phyloP scores from a whole-genome alignment of 2,888 invertebrate species.

The Lycia hirtaria region DNA sequence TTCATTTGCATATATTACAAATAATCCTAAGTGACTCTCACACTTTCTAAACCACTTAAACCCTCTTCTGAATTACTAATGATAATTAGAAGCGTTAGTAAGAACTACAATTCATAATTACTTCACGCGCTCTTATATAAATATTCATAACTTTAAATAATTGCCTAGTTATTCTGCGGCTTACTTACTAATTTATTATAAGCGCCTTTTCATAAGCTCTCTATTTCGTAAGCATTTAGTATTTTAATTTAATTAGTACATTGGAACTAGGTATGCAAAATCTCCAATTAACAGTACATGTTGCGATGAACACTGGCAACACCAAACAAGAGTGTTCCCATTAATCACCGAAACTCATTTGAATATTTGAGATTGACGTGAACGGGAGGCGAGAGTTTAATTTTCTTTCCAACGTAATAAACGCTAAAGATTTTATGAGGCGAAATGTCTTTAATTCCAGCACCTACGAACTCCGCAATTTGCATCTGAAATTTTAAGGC shows the following conservation, averaged over 20 bases:
- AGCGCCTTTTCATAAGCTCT: constrained; percentile 26
- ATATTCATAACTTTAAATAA: constrained; percentile 26
- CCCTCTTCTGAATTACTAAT: not conserved
- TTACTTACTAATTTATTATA: constrained; percentile 25
- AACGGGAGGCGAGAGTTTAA: constrained; percentile 47
- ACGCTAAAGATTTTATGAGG: constrained; percentile 60
- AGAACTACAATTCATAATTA: constrained; percentile 13
- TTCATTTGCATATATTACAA: too few species aligned
- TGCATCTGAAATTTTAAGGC: constrained; percentile 75
- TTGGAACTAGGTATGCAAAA: constrained; percentile 54
- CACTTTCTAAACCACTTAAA: not conserved
- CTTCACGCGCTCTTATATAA: constrained; percentile 5
- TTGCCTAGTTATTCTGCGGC: constrained; percentile 7
- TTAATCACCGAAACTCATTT: constrained; percentile 66
- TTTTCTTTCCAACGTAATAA: constrained; percentile 62
- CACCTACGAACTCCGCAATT: constrained; percentile 67
- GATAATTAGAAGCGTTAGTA: constrained; percentile 1
- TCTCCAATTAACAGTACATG: constrained; percentile 55
- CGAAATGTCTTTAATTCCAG: constrained; percentile 60
- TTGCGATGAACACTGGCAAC: constrained; percentile 46
- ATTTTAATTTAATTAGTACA: constrained; percentile 47
- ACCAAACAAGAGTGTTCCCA: constrained; percentile 54
- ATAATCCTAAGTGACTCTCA: not conserved
- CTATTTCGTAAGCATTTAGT: constrained; percentile 18
- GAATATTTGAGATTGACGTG: constrained; percentile 60